Percentiles rank a stretch among this genome's conserved stretches.
Evolutionary conservation across 1,140 invertebrate genomes (phyloP).

Genomic region (Drosophila athabasca): DNA sequence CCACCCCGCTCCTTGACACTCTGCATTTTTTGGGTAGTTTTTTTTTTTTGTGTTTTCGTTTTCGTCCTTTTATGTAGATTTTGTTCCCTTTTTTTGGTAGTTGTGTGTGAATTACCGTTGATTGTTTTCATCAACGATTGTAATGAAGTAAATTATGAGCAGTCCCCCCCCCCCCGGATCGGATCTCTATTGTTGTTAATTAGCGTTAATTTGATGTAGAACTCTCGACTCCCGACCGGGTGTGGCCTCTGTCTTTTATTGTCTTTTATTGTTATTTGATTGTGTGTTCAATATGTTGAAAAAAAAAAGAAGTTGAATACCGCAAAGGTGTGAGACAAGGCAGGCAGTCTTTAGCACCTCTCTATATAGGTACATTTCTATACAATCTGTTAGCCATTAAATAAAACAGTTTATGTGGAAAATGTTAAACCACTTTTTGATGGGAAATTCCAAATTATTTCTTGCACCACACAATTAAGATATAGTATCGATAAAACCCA

Average conservation of each 20-base stretch:
- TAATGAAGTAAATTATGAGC: slow-evolving; percentile 81
- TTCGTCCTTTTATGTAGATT: slow-evolving; percentile 55
- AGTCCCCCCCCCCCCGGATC: slow-evolving; percentile 23
- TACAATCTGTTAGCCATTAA: no score
- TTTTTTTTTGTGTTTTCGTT: slow-evolving; percentile 33
- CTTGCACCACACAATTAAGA: slow-evolving; percentile 46
- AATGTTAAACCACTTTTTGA: slow-evolving; percentile 13
- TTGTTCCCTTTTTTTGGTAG: slow-evolving; percentile 34
- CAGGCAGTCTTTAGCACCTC: no score
- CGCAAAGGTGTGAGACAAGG: no score
- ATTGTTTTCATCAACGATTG: slow-evolving; percentile 81
- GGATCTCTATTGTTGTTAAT: slow-evolving; percentile 64
- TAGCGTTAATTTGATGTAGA: slow-evolving; percentile 76
- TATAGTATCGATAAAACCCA: slow-evolving; percentile 46
- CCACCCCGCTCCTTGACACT: slow-evolving; percentile 14
- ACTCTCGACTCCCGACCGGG: slow-evolving; percentile 14
- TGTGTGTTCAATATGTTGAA: slow-evolving; percentile 31
- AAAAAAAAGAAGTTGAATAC: no score
- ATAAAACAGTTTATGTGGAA: slow-evolving; percentile 1
- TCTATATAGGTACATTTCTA: no score
- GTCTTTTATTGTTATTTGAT: slow-evolving; percentile 48
- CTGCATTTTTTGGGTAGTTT: slow-evolving; percentile 64
- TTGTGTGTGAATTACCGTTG: slow-evolving; percentile 65
- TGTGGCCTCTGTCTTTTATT: slow-evolving; percentile 25
- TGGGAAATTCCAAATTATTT: neutral